Evolutionary conservation across 2,797 vertebrate genomes (phyloP).

Genomic region (Ctenochaetus hawaiiensis): DNA sequence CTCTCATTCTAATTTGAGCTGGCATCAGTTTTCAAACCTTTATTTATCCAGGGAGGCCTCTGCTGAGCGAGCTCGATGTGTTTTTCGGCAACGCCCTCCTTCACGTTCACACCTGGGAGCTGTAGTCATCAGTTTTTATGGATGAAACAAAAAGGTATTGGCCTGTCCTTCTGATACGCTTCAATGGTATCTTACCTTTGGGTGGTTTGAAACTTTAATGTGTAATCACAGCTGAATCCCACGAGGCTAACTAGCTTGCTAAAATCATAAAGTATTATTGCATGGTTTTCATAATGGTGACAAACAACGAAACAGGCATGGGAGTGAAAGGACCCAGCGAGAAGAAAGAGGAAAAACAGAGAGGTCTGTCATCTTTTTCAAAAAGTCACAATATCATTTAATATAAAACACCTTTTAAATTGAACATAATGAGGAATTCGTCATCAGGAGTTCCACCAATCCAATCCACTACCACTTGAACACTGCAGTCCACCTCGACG

Average conservation of each 20-base stretch:
- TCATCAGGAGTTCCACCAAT: slow-evolving; percentile 70
- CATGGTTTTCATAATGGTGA: slow-evolving; percentile 65
- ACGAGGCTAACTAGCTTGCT: slow-evolving; percentile 46
- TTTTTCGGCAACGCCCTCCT: slow-evolving; percentile 53
- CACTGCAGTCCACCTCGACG: slow-evolving; percentile 60
- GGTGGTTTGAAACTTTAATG: slow-evolving; percentile 77
- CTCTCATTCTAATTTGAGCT: slow-evolving; percentile 62
- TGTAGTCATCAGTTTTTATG: slow-evolving; percentile 77
- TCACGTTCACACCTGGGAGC: slow-evolving; percentile 68
- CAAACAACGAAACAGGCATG: slow-evolving; percentile 40
- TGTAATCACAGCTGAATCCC: slow-evolving; percentile 71
- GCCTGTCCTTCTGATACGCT: slow-evolving; percentile 59
- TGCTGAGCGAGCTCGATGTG: slow-evolving; percentile 45
- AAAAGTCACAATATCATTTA: slow-evolving; percentile 90
- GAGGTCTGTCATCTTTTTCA: slow-evolving; percentile 77
- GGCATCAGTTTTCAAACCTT: slow-evolving; percentile 62
- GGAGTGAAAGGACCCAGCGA: slow-evolving; percentile 33
- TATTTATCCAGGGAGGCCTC: slow-evolving; percentile 68
- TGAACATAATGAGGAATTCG: slow-evolving; percentile 80
- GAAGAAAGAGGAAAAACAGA: slow-evolving; percentile 65
- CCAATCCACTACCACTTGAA: slow-evolving; percentile 70
- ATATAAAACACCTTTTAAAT: slow-evolving; percentile 89
- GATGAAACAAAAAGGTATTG: slow-evolving; percentile 55
- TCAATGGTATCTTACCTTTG: slow-evolving; percentile 68
- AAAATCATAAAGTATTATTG: slow-evolving; percentile 74